Evolutionary conservation across 2,888 invertebrate genomes (phyloP).

Genomic region (Phaedon cochleariae): DNA sequence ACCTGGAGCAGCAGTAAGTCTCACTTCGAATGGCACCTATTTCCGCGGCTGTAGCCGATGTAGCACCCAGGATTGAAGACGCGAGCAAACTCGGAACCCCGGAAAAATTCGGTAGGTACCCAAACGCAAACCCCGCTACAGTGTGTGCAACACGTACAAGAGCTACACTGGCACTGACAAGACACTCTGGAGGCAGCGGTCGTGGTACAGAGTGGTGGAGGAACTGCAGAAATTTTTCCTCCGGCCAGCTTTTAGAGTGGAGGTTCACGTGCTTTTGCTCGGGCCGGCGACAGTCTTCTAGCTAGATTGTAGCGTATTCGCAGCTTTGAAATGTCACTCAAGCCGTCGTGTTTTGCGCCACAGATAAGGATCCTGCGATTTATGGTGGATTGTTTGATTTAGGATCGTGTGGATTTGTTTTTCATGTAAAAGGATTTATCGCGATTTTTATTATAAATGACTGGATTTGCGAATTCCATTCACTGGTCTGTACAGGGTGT

Average conservation of each 20-base stretch:
- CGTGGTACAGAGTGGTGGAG: constrained; percentile 39
- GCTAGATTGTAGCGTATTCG: too few species aligned
- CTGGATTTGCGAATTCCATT: too few species aligned
- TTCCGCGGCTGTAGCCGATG: constrained; percentile 28
- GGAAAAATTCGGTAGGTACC: too few species aligned
- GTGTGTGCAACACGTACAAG: constrained; percentile 45
- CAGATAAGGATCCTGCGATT: constrained; percentile 34
- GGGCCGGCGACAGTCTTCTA: constrained; percentile 26
- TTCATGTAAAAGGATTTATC: neutral
- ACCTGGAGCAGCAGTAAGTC: constrained; percentile 31
- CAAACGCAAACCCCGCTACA: constrained; percentile 4
- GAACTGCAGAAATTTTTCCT: constrained; percentile 50
- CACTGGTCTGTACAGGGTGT: too few species aligned
- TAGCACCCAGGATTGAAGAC: constrained; percentile 44
- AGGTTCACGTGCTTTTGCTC: constrained; percentile 50
- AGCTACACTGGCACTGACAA: constrained; percentile 51
- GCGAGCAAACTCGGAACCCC: too few species aligned
- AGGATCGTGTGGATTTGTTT: constrained; percentile 13
- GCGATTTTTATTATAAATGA: neutral
- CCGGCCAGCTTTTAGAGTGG: constrained; percentile 51
- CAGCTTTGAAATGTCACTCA: constrained; percentile 30
- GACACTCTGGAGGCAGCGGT: too few species aligned
- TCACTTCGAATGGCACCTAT: constrained; percentile 41
- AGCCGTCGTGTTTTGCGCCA: constrained; percentile 20
- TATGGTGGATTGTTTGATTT: constrained; percentile 32